Evolutionary conservation across 2,113 vertebrate species (phyloP), one percentile per base, ranked within the genome.

Genomic region (Dermatemys mawii): DNA sequence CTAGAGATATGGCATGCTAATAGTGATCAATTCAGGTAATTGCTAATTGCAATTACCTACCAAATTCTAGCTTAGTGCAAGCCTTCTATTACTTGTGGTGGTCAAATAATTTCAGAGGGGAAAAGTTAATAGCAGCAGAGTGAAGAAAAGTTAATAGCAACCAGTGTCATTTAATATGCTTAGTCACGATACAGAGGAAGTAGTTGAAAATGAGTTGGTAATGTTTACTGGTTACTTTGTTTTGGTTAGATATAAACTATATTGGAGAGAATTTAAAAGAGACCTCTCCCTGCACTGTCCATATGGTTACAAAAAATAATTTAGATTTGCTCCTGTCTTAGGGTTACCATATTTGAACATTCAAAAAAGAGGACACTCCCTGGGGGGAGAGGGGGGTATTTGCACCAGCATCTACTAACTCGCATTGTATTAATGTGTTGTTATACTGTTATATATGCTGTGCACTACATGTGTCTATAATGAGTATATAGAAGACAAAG

Each of bases 1-100:
- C 86, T 89, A 48, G 89, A 94, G 84, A 93, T 96, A 44, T 95
- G 50, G 57, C 90, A 26, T 87, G 85, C 92, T 93, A 24, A 94
- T 94, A 94, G 38, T 51, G 90, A 94, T 97, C 46, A 10, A 97
- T 97, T 83, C 67, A 55, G 51, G 54, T 93, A 93, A 95, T 95
- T 91, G 53, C 95, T 96, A 96, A 96, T 95, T 96, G 95, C 93
- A 96, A 44, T 88, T 94, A 91, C 84, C 67, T 97, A 84, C 55
- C 91, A 94, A 81, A 78, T 92, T 76, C 22, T 54, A 55, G 76
- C 87, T 90, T 81, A 95, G 87, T 86, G 70, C 89, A 95, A 95
- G 46, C 92, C 83, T 96, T 96, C 67, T 83, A 44, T 89, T 92
- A 0, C 49, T 27, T 57, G 26, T 79, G 8, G 70, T 91, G 91